A percentile compares a stretch with the other conserved stretches of the same genome.
Conservation (phyloP, 2,797 vertebrate genomes). For the Sternarchorhynchus goeldii region DNA sequence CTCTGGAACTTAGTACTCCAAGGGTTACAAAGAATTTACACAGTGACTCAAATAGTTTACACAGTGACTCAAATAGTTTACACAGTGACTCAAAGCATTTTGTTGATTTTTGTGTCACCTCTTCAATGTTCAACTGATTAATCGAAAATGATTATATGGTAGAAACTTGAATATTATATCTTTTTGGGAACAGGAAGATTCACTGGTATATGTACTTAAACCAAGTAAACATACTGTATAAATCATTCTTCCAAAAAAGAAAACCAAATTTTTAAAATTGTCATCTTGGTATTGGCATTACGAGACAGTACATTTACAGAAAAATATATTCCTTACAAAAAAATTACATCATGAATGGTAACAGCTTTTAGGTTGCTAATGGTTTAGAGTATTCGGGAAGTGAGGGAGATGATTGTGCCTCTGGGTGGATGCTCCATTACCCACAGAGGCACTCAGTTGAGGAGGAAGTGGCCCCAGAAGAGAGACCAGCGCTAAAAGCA, state of each 20-base stretch:
- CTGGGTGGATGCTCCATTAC: neutral
- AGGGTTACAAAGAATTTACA: too few relatives aligned
- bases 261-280: too few relatives aligned
- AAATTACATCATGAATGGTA: neutral
- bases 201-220: too few relatives aligned
- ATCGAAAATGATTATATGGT: slow-evolving; percentile 6
- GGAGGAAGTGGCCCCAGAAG: slow-evolving; percentile 4
- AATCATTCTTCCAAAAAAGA: too few relatives aligned
- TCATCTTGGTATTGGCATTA: too few relatives aligned
- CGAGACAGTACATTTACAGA: too few relatives aligned
- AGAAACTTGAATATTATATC: neutral
- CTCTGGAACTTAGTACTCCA: too few relatives aligned
- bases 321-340: neutral
- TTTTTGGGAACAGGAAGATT: neutral
- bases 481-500: slow-evolving; percentile 27
- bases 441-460: slow-evolving; percentile 10
- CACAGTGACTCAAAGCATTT: too few relatives aligned
- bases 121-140: neutral
- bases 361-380: slow-evolving; percentile 6
- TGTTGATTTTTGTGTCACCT: too few relatives aligned
- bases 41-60: too few relatives aligned
- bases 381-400: slow-evolving; percentile 20
- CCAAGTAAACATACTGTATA: too few relatives aligned
- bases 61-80: too few relatives aligned
- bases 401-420: slow-evolving; percentile 11